phyloP scores from a whole-genome alignment of 2,113 vertebrate genomes.

The Carettochelys insculpta region DNA sequence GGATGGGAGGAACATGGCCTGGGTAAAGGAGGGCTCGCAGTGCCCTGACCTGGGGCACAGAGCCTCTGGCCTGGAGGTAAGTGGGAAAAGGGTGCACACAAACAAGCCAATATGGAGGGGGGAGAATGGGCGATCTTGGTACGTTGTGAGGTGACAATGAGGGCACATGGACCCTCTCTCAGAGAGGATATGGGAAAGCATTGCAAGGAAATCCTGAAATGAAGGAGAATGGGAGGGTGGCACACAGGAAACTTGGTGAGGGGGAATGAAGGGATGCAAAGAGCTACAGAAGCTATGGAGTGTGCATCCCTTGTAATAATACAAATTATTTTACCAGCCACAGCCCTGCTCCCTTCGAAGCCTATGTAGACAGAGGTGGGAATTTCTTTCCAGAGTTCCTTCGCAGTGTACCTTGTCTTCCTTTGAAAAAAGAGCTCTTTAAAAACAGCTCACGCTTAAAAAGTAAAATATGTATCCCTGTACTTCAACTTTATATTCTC shows the following conservation, averaged over 20 bases:
- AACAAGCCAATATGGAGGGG: neutral
- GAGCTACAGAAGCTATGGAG: neutral
- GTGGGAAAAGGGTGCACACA: neutral
- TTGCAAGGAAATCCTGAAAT: neutral
- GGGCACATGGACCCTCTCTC: neutral
- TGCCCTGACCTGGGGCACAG: too few species aligned
- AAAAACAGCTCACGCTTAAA: slow-evolving; percentile 57
- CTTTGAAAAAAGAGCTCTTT: slow-evolving; percentile 45
- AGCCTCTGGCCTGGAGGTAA: neutral
- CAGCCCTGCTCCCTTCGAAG: slow-evolving; percentile 58
- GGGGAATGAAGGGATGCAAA: neutral
- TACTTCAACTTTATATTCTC: slow-evolving; percentile 48
- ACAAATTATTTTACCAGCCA: slow-evolving; percentile 73
- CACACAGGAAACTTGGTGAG: neutral
- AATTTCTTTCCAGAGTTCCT: slow-evolving; percentile 51
- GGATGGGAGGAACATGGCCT: neutral
- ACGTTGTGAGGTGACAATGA: neutral
- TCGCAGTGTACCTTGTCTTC: slow-evolving; percentile 24
- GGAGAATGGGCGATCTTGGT: neutral
- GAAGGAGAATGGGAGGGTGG: neutral
- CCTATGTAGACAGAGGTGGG: slow-evolving; percentile 34
- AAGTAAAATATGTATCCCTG: slow-evolving; percentile 43
- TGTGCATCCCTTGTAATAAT: neutral
- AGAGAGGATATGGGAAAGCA: neutral
- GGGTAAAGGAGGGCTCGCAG: neutral